Evolutionary conservation across 2,888 invertebrate genomes (phyloP).

Genomic region (Mechanitis messenoides): DNA sequence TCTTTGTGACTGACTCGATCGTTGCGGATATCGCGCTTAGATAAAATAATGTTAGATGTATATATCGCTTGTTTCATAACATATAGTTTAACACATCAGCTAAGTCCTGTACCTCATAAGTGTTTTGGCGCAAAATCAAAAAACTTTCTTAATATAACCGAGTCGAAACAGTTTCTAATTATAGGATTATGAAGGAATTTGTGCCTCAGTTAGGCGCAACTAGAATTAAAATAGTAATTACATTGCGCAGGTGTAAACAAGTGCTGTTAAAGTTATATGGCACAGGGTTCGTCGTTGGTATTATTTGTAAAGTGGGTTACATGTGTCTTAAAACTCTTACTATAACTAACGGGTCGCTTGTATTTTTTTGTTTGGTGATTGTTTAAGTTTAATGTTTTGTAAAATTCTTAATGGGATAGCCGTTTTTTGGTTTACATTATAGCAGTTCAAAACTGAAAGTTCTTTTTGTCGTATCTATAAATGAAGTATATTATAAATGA

Average conservation of each 20-base stretch:
- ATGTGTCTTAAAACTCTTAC: no score
- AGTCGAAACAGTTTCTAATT: constrained; percentile 29
- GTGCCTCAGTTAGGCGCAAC: constrained; percentile 24
- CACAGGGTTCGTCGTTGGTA: not conserved
- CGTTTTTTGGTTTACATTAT: no score
- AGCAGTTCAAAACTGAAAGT: no score
- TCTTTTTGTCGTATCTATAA: no score
- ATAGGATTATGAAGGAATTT: constrained; percentile 29
- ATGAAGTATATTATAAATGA: no score
- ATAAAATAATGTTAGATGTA: not conserved
- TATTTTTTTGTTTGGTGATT: no score
- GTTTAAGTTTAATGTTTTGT: no score
- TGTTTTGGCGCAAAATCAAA: constrained; percentile 26
- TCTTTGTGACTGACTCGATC: no score
- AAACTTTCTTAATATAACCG: constrained; percentile 32
- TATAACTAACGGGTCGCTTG: no score
- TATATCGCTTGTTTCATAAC: not conserved
- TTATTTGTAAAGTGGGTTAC: not conserved
- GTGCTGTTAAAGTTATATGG: constrained; percentile 6
- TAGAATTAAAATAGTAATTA: constrained; percentile 30
- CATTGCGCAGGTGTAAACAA: constrained; percentile 30
- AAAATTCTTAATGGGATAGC: no score
- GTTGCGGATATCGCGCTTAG: no score
- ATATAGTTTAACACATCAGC: not conserved
- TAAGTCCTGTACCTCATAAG: constrained; percentile 23